Conservation (phyloP, 1,140 invertebrate species). For the Procambarus virginalis region DNA sequence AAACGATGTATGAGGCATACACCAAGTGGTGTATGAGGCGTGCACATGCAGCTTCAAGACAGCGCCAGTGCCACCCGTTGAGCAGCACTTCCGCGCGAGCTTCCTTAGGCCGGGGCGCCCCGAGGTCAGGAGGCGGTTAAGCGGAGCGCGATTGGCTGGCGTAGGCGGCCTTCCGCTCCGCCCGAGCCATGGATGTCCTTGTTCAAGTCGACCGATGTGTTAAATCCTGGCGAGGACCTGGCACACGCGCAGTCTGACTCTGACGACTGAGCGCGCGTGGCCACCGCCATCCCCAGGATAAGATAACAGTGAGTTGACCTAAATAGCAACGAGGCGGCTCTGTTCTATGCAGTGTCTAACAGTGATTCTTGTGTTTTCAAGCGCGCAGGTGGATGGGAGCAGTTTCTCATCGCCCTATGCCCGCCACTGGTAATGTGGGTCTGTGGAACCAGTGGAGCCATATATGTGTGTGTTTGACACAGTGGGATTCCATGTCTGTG, state of each 20-base stretch:
- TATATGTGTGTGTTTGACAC: no score
- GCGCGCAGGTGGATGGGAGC: no score
- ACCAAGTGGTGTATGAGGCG: constrained; percentile 1
- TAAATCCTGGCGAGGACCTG: constrained; percentile 45
- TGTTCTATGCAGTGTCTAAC: no score
- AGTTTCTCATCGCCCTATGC: no score
- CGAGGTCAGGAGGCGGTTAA: constrained; percentile 29
- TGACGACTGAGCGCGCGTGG: constrained; percentile 29
- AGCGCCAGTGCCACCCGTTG: no score
- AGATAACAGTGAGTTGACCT: constrained; percentile 48
- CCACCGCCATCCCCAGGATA: constrained; percentile 34
- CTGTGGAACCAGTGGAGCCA: no score
- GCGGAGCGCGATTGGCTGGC: constrained; percentile 39
- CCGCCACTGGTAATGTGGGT: no score
- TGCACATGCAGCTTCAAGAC: no score
- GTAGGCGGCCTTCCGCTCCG: constrained; percentile 15
- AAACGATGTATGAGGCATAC: neutral
- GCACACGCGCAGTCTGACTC: constrained; percentile 33
- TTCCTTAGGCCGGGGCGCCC: neutral
- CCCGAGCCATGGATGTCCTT: constrained; percentile 32
- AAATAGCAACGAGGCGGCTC: neutral
- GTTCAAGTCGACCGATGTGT: constrained; percentile 25
- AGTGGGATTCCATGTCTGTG: no score
- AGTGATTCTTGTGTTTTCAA: no score
- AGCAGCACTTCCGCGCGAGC: no score